Conservation (phyloP, 2,888 invertebrate species). For the Andrena flavipes region DNA sequence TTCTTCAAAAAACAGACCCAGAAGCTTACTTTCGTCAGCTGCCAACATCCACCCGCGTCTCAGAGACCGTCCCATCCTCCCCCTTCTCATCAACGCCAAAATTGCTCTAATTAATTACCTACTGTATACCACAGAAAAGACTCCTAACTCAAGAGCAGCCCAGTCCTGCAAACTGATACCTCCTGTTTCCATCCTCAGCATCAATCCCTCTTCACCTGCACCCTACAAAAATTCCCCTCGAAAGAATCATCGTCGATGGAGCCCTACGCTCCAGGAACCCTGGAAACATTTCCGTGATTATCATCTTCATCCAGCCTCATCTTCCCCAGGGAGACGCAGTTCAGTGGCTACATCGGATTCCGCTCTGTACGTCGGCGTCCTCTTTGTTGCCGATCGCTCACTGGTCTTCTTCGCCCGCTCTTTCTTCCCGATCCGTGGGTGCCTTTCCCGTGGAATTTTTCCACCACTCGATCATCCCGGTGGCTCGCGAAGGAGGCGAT, state of each 20-base stretch:
- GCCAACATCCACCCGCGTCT: not conserved
- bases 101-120: slow-evolving; percentile 40
- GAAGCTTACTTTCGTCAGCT: not conserved
- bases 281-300: slow-evolving; percentile 36
- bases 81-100: slow-evolving; percentile 9
- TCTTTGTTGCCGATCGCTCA: slow-evolving; percentile 71
- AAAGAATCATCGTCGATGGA: not conserved
- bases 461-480: slow-evolving; percentile 70
- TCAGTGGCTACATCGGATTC: slow-evolving; percentile 66
- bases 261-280: not conserved
- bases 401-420: slow-evolving; percentile 66
- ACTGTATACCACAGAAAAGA: slow-evolving; percentile 3
- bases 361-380: slow-evolving; percentile 66
- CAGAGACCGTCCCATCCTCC: slow-evolving; percentile 3
- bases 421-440: slow-evolving; percentile 55
- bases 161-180: slow-evolving; percentile 10
- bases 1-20: not conserved
- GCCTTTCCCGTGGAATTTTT: slow-evolving; percentile 68
- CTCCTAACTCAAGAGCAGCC: slow-evolving; percentile 11
- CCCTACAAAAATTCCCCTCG: slow-evolving; percentile 13
- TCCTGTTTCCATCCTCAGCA: not conserved
- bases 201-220: not conserved
- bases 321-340: slow-evolving; percentile 20
- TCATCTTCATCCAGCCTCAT: slow-evolving; percentile 54
- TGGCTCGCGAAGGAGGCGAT: slow-evolving; percentile 76